These are phyloP conservation scores for Rotaria magnacalcarata DNA, from an alignment of 2,888 invertebrate species.

Conservation along the genomic window DNA sequence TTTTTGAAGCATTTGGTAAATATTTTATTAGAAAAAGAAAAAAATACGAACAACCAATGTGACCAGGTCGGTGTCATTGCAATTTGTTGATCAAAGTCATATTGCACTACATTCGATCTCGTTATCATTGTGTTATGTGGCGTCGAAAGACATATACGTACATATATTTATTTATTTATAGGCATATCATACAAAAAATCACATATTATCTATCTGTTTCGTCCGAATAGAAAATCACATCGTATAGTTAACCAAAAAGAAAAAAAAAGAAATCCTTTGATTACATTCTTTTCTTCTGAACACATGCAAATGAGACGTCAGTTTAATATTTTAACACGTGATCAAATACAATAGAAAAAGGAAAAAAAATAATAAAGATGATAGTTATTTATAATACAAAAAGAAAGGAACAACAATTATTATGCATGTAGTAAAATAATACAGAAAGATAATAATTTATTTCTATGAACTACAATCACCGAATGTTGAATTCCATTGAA, in stretches of 20 bases:
- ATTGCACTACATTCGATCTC: conserved; percentile 31
- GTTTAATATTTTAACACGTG: background rate
- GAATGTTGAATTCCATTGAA: conserved; percentile 43
- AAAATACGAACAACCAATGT: background rate
- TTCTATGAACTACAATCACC: conserved; percentile 30
- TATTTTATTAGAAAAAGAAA: background rate
- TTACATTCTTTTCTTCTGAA: background rate
- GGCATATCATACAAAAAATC: background rate
- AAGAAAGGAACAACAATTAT: background rate
- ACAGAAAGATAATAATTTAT: background rate
- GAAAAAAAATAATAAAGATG: background rate
- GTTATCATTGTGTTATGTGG: background rate
- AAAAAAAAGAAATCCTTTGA: background rate
- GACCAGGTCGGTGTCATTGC: conserved; percentile 10
- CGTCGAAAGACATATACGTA: background rate
- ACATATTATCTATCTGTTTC: background rate
- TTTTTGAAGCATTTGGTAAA: background rate
- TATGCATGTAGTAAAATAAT: background rate
- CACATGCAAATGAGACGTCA: background rate
- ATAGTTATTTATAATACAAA: background rate
- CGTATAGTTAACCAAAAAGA: background rate
- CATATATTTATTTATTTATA: too few species aligned
- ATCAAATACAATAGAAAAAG: background rate
- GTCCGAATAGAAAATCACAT: background rate
- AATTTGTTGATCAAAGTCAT: conserved; percentile 4